Base-by-base conservation (phyloP, 1,140 invertebrate species). In the Antheraea pernyi region DNA sequence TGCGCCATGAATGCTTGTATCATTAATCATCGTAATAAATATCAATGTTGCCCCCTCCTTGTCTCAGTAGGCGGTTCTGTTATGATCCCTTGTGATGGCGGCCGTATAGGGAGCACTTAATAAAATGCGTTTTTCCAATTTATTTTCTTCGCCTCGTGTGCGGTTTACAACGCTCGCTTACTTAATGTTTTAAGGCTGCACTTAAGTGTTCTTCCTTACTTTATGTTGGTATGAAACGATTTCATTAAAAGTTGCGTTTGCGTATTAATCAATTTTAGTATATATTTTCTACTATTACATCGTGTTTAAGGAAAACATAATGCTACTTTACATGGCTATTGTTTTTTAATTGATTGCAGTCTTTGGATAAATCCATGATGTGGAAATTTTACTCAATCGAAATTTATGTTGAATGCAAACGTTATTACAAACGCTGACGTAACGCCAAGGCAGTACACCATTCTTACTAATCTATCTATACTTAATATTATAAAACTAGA, bases 1-100 rank as follows among this genome's bases (percentile, higher is more conserved):
- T 53, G 16, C 65, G 48, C 66, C 68, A 78, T 68, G 72, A 73
- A 78, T 74, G 68, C 65, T 74, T 73, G 77, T 80, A 79, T 82
- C 86, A 91, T 91, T 89, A 91, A 91, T 91, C 86, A 88, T 86
- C 61, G 82, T 84, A 89, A 89, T 89, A 91, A 89, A 89, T 88
- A 91, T 87, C 79, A 74, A 73, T 73, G 75, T 74, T 81, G 75
- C 78, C 73, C 78, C 75, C 76, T 75, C 76, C 68, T 81, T 82
- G 81, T 84, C 84, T 77, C 83, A 73, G 79, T 79, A 80, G 88
- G 82, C 75, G 79, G 77, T 84, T 91, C 85, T 89, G 86, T 85
- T 91, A 86, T 89, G 86, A 88, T 87, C 84, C 83, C 75, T 70
- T 81, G 75, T 83, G 82, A 85, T 84, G 81, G 84, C 72, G 73